phyloP scores from a whole-genome alignment of 2,113 vertebrate genomes.

The Rana temporaria region DNA sequence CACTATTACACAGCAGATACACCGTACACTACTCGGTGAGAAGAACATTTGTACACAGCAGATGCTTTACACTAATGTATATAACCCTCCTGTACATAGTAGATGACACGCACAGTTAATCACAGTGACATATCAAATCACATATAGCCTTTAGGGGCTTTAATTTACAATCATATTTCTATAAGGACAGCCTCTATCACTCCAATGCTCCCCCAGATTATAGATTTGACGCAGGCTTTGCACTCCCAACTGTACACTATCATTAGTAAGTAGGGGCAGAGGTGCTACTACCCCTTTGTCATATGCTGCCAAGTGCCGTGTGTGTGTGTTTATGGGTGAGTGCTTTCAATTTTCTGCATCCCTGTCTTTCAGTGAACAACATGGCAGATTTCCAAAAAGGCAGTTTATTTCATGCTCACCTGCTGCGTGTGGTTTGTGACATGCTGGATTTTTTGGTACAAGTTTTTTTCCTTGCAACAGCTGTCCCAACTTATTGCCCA shows the following conservation, averaged over 20 bases:
- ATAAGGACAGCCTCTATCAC: neutral
- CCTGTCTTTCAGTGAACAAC: neutral
- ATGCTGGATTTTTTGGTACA: slow-evolving; percentile 51
- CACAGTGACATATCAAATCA: slow-evolving; percentile 18
- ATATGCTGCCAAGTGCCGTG: slow-evolving; percentile 36
- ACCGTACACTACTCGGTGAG: no score
- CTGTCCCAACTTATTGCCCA: neutral
- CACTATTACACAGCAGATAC: neutral
- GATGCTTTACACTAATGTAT: neutral
- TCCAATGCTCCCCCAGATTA: neutral
- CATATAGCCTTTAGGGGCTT: neutral
- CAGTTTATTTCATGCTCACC: slow-evolving; percentile 22
- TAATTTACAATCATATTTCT: neutral
- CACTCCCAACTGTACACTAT: neutral
- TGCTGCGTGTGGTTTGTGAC: slow-evolving; percentile 52
- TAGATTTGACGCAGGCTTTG: neutral
- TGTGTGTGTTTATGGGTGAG: slow-evolving; percentile 44
- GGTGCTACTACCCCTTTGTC: slow-evolving; percentile 19
- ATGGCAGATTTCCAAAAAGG: slow-evolving; percentile 22
- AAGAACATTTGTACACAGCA: neutral
- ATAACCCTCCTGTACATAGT: neutral
- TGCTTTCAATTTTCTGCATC: slow-evolving; percentile 45
- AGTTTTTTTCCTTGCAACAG: slow-evolving; percentile 7
- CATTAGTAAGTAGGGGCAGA: slow-evolving; percentile 11
- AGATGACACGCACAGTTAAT: slow-evolving; percentile 1